These are phyloP conservation scores for Octodonta nipae DNA, from an alignment of 2,888 invertebrate species.

Conservation along the genomic window DNA sequence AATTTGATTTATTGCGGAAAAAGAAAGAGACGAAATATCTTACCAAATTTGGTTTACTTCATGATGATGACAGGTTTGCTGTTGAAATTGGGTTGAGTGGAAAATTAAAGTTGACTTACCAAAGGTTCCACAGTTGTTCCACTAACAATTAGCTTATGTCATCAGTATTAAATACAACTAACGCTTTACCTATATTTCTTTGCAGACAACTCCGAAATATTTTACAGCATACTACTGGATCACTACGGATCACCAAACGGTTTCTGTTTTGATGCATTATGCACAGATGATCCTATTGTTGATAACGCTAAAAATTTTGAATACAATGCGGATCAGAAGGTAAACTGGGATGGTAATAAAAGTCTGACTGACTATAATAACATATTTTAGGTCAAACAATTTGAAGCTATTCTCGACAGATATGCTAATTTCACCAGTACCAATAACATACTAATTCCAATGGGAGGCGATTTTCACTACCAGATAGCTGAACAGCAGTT, in stretches of 20 bases:
- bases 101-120: too few relatives aligned
- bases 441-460: slow-evolving; percentile 47
- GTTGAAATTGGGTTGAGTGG: too few relatives aligned
- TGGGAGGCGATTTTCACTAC: slow-evolving; percentile 55
- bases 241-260: slow-evolving; percentile 26
- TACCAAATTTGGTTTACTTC: too few relatives aligned
- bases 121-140: too few relatives aligned
- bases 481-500: slow-evolving; percentile 45
- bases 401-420: slow-evolving; percentile 21
- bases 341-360: slow-evolving; percentile 7
- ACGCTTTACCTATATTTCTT: neutral
- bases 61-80: too few relatives aligned
- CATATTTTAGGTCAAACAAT: neutral
- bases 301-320: slow-evolving; percentile 41
- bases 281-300: slow-evolving; percentile 39
- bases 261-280: slow-evolving; percentile 38
- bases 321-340: slow-evolving; percentile 39
- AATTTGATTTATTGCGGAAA: too few relatives aligned
- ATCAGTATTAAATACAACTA: too few relatives aligned
- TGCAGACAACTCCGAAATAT: slow-evolving; percentile 10
- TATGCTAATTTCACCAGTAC: slow-evolving; percentile 33
- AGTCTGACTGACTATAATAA: neutral
- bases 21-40: too few relatives aligned
- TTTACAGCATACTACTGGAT: slow-evolving; percentile 12
- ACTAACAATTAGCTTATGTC: too few relatives aligned